Evolutionary conservation across 2,113 vertebrate species (phyloP).

Genomic region (Neolamprologus variostigma): DNA sequence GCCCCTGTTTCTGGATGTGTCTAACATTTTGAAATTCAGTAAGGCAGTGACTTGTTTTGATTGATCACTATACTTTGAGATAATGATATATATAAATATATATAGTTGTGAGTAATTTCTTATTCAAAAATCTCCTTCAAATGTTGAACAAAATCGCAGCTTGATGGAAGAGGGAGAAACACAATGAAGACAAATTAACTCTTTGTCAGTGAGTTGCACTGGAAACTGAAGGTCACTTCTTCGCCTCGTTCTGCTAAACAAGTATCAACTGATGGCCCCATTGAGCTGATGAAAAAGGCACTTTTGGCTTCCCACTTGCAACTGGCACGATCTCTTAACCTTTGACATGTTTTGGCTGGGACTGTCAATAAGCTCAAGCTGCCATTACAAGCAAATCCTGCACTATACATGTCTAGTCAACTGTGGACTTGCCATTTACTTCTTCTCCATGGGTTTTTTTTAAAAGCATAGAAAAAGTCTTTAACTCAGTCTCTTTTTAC

Average conservation of each 20-base stretch:
- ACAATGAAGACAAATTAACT: conserved; percentile 55
- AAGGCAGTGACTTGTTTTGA: neutral
- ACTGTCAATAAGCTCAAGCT: conserved; percentile 60
- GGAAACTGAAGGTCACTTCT: conserved; percentile 33
- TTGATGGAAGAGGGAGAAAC: neutral
- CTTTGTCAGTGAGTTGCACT: conserved; percentile 35
- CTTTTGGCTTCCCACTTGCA: conserved; percentile 56
- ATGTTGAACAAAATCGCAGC: neutral
- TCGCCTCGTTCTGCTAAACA: conserved; percentile 28
- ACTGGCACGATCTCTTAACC: conserved; percentile 65
- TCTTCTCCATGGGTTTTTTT: conserved; percentile 67
- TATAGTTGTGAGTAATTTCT: neutral
- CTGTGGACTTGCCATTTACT: conserved; percentile 63
- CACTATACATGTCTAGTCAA: conserved; percentile 62
- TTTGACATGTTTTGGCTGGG: conserved; percentile 72
- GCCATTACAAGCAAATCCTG: conserved; percentile 67
- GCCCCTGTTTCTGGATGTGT: neutral
- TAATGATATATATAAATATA: neutral
- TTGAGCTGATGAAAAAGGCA: conserved; percentile 54
- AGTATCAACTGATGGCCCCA: conserved; percentile 53
- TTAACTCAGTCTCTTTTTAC: conserved; percentile 59
- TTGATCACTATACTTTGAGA: neutral
- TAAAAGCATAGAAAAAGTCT: conserved; percentile 67
- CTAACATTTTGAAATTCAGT: neutral
- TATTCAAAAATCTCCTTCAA: neutral